These are phyloP conservation scores for Mormyrus hasselquistii DNA, from an alignment of 2,797 vertebrate genomes.

Conservation along the genomic window DNA sequence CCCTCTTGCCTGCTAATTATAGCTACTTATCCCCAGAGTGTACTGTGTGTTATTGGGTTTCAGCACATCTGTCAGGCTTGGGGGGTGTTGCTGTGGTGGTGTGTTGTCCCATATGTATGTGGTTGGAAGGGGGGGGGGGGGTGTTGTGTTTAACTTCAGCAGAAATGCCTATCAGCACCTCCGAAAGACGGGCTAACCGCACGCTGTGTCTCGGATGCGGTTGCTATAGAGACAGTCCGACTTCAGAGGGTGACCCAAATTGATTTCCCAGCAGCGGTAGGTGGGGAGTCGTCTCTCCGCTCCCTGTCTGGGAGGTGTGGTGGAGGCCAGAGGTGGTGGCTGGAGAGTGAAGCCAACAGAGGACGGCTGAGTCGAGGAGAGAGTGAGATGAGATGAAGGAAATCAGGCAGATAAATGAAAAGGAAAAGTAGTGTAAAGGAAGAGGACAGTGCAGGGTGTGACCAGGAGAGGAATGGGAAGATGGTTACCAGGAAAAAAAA, in stretches of 20 bases:
- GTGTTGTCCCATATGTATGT: not conserved
- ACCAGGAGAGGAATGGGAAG: not conserved
- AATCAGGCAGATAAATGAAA: not conserved
- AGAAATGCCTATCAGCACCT: slow-evolving; percentile 14
- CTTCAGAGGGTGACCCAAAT: slow-evolving; percentile 59
- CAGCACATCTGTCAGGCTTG: not conserved
- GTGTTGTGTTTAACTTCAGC: not conserved
- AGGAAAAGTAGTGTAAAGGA: not conserved
- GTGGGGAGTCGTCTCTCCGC: slow-evolving; percentile 43
- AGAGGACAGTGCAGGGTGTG: not conserved
- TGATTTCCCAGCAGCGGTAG: slow-evolving; percentile 57
- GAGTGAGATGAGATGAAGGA: not conserved
- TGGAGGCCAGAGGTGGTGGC: not conserved
- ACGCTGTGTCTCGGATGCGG: slow-evolving; percentile 35
- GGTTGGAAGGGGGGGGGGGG: not conserved
- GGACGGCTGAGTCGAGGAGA: not conserved
- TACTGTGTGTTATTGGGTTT: slow-evolving; percentile 3
- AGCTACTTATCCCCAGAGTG: slow-evolving; percentile 4
- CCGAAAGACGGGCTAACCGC: slow-evolving; percentile 5
- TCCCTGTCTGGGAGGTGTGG: slow-evolving; percentile 20
- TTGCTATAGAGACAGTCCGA: slow-evolving; percentile 57
- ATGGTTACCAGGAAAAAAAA: not conserved
- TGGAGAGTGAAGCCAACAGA: not conserved
- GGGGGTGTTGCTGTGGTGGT: not conserved
- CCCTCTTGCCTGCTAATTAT: slow-evolving; percentile 15